Conservation (phyloP, 1,140 invertebrate species). For the Panagrolaimus sp. region DNA sequence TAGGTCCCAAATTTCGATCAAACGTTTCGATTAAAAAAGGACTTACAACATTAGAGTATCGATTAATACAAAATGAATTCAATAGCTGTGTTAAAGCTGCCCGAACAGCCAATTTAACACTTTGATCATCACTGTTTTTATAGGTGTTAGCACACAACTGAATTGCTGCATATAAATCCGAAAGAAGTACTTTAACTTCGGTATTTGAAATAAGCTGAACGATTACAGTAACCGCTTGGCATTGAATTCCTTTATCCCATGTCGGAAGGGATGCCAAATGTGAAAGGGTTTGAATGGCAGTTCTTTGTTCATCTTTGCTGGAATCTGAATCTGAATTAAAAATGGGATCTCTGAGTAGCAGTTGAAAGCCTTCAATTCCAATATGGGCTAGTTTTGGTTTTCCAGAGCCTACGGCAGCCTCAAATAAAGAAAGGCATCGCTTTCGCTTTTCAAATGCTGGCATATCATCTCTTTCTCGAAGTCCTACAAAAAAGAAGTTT, state of each 20-base stretch:
- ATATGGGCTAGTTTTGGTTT: conserved; percentile 4
- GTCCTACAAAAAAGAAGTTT: neutral
- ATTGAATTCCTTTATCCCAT: neutral
- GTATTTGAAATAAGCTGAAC: neutral
- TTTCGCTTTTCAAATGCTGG: conserved; percentile 1
- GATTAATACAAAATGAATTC: conserved; percentile 7
- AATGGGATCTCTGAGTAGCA: neutral
- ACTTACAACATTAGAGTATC: neutral
- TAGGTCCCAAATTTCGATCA: no score
- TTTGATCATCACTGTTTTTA: neutral
- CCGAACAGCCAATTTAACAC: neutral
- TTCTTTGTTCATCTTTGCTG: conserved; percentile 8
- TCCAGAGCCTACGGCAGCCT: neutral
- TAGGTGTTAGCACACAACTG: neutral
- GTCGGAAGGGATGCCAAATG: neutral
- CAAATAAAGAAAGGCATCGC: conserved; percentile 5
- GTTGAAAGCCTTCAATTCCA: neutral
- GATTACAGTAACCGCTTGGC: neutral
- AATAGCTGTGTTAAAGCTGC: conserved; percentile 1
- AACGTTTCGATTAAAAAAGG: no score
- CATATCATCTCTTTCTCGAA: neutral
- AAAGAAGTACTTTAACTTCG: neutral
- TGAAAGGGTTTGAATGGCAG: neutral
- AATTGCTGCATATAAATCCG: neutral
- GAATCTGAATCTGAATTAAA: neutral